Evolutionary conservation across 1,140 invertebrate genomes (phyloP), one percentile per base, ranked within the genome.

Genomic region (Drosophila rhopaloa): DNA sequence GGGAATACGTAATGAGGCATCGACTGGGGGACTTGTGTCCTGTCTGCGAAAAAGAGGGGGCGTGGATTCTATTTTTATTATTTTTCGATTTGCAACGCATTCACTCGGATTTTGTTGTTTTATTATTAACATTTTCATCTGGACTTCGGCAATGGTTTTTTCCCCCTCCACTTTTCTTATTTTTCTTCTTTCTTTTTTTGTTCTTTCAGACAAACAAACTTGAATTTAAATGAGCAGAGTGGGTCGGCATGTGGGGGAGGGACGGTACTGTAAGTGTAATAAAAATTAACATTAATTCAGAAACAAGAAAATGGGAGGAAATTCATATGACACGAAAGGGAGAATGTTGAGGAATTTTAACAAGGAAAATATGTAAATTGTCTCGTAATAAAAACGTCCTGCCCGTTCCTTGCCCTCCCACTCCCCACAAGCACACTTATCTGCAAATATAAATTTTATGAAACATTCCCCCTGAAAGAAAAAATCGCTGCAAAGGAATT

Each of bases 361-460:
- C 78, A 84, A 91, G 88, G 46, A 76, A 85, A 91, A 89, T 85
- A 91, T 91, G 89, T 85, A 89, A 91, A 91, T 91, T 89, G 78
- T 91, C 71, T 74, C 81, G 84, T 91, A 91, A 91, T 91, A 91
- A 91, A 86, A 91, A 82, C 82, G 75, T 89, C 72, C 71, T 53
- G 60, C 37, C 53, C 46, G n/a, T 35, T 43, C 73, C 29, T 8
- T 7, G 29, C 48, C 43, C 35, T 10, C 3, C 50, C 29, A 9
- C 13, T 1, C 8, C 8, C 32, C 0, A 37, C 14, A 29, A 16
- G 57, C 56, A 47, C 60, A 59, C 68, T 80, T 84, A 88, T 81
- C 83, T 79, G 72, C 75, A 81, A 89, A 81, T 81, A 91, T 85
- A 91, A 83, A 91, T 90, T 91, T 91, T 82, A 89, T 90, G 79